Evolutionary conservation across 1,140 invertebrate genomes (phyloP).

Genomic region (Paramacrobiotus metropolitanus): DNA sequence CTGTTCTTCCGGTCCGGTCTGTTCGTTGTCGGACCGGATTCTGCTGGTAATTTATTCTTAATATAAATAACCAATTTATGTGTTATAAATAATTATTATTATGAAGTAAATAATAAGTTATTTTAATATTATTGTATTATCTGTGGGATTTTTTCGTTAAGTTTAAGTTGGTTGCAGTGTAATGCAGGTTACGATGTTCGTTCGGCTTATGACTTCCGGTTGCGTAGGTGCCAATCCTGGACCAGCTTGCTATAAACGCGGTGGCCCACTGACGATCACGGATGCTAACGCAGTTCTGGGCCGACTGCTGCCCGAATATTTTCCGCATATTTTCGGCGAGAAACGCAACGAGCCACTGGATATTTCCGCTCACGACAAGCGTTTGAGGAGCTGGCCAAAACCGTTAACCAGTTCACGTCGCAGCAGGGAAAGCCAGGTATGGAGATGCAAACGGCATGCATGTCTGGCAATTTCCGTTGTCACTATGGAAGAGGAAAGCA

Average conservation of each 20-base stretch:
- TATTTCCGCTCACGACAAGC: slow-evolving; percentile 34
- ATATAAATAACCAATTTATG: no score
- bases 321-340: slow-evolving; percentile 88
- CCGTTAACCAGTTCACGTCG: slow-evolving; percentile 29
- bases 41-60: slow-evolving; percentile 40
- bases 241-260: slow-evolving; percentile 61
- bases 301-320: slow-evolving; percentile 77
- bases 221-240: slow-evolving; percentile 34
- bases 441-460: no score
- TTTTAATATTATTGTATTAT: no score
- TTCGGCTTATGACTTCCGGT: no score
- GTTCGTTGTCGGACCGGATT: slow-evolving; percentile 90
- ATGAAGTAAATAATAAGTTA: no score
- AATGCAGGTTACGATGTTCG: no score
- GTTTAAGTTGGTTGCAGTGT: no score
- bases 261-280: slow-evolving; percentile 71
- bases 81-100: no score
- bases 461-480: no score
- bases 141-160: no score
- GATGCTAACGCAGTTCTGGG: slow-evolving; percentile 78
- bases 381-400: slow-evolving; percentile 43
- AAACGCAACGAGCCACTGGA: slow-evolving; percentile 70
- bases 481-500: no score
- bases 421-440: not conserved
- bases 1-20: slow-evolving; percentile 76